Conservation (phyloP, 2,888 invertebrate species). For the Callinectes sapidus region DNA sequence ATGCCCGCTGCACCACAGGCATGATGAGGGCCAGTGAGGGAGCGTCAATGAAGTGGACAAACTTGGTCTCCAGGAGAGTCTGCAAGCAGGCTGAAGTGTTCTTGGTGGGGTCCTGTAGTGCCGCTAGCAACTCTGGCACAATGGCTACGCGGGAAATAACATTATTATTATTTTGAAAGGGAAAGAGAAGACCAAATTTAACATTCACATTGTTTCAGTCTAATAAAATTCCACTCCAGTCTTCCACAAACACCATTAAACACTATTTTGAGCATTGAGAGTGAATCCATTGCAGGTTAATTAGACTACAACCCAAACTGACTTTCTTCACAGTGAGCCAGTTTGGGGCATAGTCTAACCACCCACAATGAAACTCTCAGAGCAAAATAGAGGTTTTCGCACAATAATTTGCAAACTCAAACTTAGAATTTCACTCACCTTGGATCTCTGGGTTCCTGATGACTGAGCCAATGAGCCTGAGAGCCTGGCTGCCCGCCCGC, state of each 20-base stretch:
- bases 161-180: not conserved
- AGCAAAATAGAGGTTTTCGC: too few relatives aligned
- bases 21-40: constrained; percentile 98
- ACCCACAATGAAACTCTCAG: too few relatives aligned
- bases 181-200: not conserved
- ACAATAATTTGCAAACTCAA: too few relatives aligned
- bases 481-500: constrained; percentile 95
- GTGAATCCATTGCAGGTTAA: too few relatives aligned
- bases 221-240: not conserved
- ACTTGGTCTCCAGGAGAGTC: constrained; percentile 94
- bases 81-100: constrained; percentile 96
- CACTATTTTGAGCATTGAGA: too few relatives aligned
- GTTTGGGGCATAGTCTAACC: too few relatives aligned
- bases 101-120: constrained; percentile 96
- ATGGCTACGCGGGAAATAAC: constrained; percentile 75
- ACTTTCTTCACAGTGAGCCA: too few relatives aligned
- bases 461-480: constrained; percentile 96
- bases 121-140: constrained; percentile 83
- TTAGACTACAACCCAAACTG: too few relatives aligned
- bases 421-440: constrained; percentile 79
- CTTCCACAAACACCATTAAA: not conserved
- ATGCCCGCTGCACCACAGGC: constrained; percentile 98
- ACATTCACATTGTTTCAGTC: not conserved
- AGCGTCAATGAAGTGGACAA: constrained; percentile 99
- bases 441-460: constrained; percentile 99